phyloP scores from a whole-genome alignment of 2,797 vertebrate genomes.

The Enteromius anoplus region DNA sequence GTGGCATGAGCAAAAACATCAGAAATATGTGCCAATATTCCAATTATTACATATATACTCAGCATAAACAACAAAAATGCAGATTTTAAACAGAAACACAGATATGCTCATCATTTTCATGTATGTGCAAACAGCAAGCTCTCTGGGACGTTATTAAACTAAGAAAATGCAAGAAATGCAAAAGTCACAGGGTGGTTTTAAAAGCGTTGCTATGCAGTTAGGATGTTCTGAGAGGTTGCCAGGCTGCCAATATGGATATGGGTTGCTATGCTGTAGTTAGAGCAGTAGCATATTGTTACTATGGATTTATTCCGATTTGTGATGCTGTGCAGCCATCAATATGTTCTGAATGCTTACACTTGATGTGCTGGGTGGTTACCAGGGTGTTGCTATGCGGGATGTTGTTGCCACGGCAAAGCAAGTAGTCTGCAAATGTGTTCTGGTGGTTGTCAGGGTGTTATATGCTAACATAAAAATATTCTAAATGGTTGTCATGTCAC shows the following conservation, averaged over 20 bases:
- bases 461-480: not conserved
- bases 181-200: not conserved
- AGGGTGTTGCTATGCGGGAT: not conserved
- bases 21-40: constrained; percentile 23
- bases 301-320: not conserved
- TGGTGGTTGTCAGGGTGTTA: not conserved
- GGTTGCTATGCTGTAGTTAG: not conserved
- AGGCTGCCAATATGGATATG: not conserved
- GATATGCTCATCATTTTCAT: not conserved
- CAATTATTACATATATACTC: not conserved
- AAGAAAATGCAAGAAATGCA: not conserved
- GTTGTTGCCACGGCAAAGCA: not conserved
- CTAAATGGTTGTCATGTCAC: not conserved
- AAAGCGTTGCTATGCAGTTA: not conserved
- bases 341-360: not conserved
- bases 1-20: constrained; percentile 34
- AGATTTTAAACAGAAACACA: not conserved
- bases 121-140: not conserved
- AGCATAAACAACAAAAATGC: not conserved
- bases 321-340: not conserved
- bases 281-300: not conserved
- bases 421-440: not conserved
- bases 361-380: not conserved
- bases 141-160: not conserved
- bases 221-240: not conserved